Base-by-base conservation (phyloP, 2,113 vertebrate genomes). In the Orycteropus afer region DNA sequence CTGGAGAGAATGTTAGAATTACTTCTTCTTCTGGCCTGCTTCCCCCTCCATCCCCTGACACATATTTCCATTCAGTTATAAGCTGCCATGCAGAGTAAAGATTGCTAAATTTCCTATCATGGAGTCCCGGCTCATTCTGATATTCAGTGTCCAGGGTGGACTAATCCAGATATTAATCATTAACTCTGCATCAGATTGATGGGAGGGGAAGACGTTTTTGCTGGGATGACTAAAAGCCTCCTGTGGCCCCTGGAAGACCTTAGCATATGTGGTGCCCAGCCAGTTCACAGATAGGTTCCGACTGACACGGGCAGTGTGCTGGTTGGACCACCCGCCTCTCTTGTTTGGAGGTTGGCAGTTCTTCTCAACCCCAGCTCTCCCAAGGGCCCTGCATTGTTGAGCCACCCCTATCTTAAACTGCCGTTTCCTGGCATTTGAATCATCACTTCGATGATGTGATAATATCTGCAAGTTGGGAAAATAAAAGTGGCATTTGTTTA, bases 401-500 rank as follows among this genome's bases (percentile, higher is more conserved):
- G 87, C 92, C 97, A 53, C 95, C 97, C 95, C 95, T 97, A 93
- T 97, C 98, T 97, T 94, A 91, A 89, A 94, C 76, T 93, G 97
- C 96, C 96, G 32, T 98, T 98, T 98, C 96, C 98, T 98, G 98
- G 97, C 98, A 97, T 98, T 98, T 97, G 98, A 98, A 98, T 98
- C 98, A 97, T 97, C 97, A 97, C 95, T 97, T 98, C 91, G 85
- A 97, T 97, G 97, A 98, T 98, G 98, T 98, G 98, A 98, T 98
- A 98, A 98, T 98, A 98, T 98, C 98, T 98, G 96, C 97, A 96
- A 97, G 97, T 98, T 97, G 97, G 98, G 97, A 98, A 98, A 98
- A 98, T 98, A 98, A 94, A 98, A 98, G 97, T 98, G 98, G 98
- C 97, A 94, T 98, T 98, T 98, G 98, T 98, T 98, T 98, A 98